phyloP scores from a whole-genome alignment of 2,888 invertebrate species.

The Cheilosia pagana region DNA sequence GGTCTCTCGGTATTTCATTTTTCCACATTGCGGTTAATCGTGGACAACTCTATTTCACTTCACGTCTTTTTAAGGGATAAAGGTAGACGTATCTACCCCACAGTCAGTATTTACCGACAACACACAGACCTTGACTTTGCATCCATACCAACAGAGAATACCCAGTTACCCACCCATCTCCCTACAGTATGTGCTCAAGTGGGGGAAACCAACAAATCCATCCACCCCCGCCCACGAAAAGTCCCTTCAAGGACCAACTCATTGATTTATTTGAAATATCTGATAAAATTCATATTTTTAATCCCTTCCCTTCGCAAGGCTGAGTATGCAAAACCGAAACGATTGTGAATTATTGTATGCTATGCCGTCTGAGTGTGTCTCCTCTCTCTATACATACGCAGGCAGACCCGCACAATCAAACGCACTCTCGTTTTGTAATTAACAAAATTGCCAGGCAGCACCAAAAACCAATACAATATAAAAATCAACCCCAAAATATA shows the following conservation, averaged over 20 bases:
- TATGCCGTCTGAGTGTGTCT: conserved; percentile 14
- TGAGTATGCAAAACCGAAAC: conserved; percentile 52
- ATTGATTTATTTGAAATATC: conserved; percentile 69
- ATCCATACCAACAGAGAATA: too few relatives aligned
- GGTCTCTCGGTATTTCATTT: too few relatives aligned
- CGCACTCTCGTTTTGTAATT: conserved; percentile 82
- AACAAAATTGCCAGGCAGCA: conserved; percentile 83
- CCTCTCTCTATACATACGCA: too few relatives aligned
- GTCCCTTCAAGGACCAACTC: conserved; percentile 21
- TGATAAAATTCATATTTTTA: conserved; percentile 61
- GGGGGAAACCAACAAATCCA: conserved; percentile 6
- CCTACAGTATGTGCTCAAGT: background rate
- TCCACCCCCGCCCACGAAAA: background rate
- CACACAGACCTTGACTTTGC: too few relatives aligned
- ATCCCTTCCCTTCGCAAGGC: conserved; percentile 4
- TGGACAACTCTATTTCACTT: too few relatives aligned
- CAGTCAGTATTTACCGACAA: too few relatives aligned
- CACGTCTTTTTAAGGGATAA: too few relatives aligned
- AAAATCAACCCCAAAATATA: conserved; percentile 71
- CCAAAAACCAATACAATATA: conserved; percentile 71
- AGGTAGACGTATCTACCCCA: too few relatives aligned
- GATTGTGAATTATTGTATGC: conserved; percentile 65
- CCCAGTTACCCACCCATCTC: too few relatives aligned
- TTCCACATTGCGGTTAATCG: too few relatives aligned
- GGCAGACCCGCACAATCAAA: conserved; percentile 45